Conservation (phyloP, 92 coral and sea anemone genomes). For the Plumapathes pennacea region DNA sequence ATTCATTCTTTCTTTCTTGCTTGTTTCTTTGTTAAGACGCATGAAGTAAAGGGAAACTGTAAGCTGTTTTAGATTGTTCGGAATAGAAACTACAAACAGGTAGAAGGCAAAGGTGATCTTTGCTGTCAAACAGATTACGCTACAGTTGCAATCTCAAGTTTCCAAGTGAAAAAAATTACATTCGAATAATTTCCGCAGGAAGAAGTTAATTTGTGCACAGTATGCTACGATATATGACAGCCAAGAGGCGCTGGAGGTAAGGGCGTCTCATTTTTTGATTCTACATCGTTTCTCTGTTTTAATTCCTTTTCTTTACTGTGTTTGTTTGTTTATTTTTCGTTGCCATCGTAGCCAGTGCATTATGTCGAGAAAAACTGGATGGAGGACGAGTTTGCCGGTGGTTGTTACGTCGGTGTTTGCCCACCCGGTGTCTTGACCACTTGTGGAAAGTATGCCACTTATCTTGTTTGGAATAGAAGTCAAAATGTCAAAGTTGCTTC, state of each 20-base stretch:
- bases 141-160: too few species aligned
- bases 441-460: slow-evolving; percentile 62
- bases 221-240: slow-evolving; percentile 59
- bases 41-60: too few species aligned
- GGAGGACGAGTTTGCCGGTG: slow-evolving; percentile 81
- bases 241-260: slow-evolving; percentile 62
- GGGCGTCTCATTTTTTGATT: too few species aligned
- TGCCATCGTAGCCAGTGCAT: slow-evolving; percentile 26
- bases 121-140: too few species aligned
- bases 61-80: too few species aligned
- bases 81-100: too few species aligned
- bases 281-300: slow-evolving; percentile 23
- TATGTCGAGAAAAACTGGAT: slow-evolving; percentile 85
- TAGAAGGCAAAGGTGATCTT: too few species aligned
- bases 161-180: too few species aligned
- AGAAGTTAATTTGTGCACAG: slow-evolving; percentile 61
- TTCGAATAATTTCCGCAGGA: slow-evolving; percentile 25
- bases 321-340: not conserved
- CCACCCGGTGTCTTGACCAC: slow-evolving; percentile 70
- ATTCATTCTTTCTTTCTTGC: not conserved
- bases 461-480: too few species aligned
- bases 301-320: slow-evolving; percentile 4
- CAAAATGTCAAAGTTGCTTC: too few species aligned
- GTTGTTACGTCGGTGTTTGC: slow-evolving; percentile 73
- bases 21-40: not conserved